Conservation (phyloP, 1,140 invertebrate genomes). For the Brachionus rubens region DNA sequence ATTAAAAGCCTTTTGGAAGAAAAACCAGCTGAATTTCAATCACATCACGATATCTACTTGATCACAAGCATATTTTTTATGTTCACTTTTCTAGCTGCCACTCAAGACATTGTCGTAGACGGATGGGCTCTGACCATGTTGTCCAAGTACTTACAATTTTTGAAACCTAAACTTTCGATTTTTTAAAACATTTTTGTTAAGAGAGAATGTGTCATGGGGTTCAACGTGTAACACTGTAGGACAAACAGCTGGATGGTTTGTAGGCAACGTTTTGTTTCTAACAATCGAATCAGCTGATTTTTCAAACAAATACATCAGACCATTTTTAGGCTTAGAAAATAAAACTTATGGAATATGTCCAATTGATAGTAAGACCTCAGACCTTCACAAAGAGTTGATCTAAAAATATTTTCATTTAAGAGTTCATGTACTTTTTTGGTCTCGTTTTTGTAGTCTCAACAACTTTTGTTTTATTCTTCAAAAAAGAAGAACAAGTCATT, state of each 20-base stretch:
- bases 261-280: slow-evolving; percentile 94
- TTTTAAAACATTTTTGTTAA: slow-evolving; percentile 48
- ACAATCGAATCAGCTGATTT: slow-evolving; percentile 92
- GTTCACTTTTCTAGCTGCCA: slow-evolving; percentile 84
- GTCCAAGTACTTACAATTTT: slow-evolving; percentile 53
- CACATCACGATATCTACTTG: slow-evolving; percentile 57
- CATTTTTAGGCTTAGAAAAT: background rate
- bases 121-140: slow-evolving; percentile 99
- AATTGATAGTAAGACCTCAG: slow-evolving; percentile 19
- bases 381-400: background rate
- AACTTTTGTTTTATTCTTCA: slow-evolving; percentile 81
- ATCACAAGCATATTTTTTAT: slow-evolving; percentile 77
- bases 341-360: slow-evolving; percentile 27
- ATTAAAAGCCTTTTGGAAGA: slow-evolving; percentile 28
- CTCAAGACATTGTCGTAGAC: slow-evolving; percentile 98
- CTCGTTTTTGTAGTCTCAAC: slow-evolving; percentile 84
- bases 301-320: slow-evolving; percentile 48
- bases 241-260: slow-evolving; percentile 95
- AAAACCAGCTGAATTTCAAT: background rate
- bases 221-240: slow-evolving; percentile 98
- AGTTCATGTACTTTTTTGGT: slow-evolving; percentile 43
- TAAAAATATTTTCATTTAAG: background rate
- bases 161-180: background rate
- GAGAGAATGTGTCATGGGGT: slow-evolving; percentile 90
- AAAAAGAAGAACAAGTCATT: slow-evolving; percentile 69